These are phyloP conservation scores for Chauna torquata DNA, from an alignment of 2,113 vertebrate genomes.

Conservation along the genomic window DNA sequence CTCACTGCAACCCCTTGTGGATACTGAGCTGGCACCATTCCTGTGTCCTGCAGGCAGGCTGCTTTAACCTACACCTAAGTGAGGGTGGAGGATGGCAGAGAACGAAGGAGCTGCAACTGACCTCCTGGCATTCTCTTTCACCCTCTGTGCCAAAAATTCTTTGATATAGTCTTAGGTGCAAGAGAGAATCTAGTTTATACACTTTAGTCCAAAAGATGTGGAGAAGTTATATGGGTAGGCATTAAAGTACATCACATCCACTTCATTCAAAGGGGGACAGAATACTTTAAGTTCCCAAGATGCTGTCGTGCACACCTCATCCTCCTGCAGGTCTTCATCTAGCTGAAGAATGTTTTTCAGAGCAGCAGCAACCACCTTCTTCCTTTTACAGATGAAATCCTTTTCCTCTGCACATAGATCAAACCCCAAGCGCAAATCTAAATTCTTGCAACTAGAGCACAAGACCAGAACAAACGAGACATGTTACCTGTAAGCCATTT, in stretches of 20 bases:
- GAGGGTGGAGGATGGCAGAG: neutral
- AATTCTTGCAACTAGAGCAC: neutral
- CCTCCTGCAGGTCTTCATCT: slow-evolving; percentile 64
- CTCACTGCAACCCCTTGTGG: neutral
- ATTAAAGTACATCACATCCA: neutral
- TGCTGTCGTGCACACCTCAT: slow-evolving; percentile 69
- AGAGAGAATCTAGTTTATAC: neutral
- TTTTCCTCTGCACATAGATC: slow-evolving; percentile 77
- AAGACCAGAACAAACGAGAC: neutral
- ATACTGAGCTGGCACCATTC: neutral
- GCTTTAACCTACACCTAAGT: neutral
- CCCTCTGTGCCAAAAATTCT: neutral
- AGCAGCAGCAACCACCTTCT: slow-evolving; percentile 75
- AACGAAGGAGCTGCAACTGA: neutral
- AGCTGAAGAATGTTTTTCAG: slow-evolving; percentile 77
- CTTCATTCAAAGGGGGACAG: neutral
- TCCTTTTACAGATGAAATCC: slow-evolving; percentile 80
- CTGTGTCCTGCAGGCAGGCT: neutral
- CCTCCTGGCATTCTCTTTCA: neutral
- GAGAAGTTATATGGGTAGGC: neutral
- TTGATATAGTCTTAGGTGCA: neutral
- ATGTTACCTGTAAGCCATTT: rapidly evolving
- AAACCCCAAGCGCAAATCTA: slow-evolving; percentile 79
- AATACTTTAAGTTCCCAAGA: neutral
- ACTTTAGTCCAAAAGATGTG: neutral